phyloP scores from a whole-genome alignment of 2,113 vertebrate species.

The Nettapus auritus region DNA sequence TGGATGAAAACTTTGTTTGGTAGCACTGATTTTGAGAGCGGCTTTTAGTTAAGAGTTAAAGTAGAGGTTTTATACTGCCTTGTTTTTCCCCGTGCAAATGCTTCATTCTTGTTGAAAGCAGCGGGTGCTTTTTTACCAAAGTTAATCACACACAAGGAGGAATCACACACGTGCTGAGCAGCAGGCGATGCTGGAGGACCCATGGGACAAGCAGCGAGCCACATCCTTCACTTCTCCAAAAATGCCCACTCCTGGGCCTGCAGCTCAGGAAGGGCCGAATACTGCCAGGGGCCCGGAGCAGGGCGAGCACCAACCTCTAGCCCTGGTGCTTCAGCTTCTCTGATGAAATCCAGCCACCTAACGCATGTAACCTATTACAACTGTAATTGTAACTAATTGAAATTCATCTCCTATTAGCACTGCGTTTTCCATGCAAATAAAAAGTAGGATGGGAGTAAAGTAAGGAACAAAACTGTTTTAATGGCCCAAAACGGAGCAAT shows the following conservation, averaged over 20 bases:
- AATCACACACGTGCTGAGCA: accelerated
- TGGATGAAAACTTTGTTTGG: not conserved
- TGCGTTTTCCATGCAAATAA: constrained; percentile 60
- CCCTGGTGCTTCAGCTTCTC: not conserved
- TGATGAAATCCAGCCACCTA: constrained; percentile 24
- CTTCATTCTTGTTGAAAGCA: not conserved
- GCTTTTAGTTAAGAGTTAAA: not conserved
- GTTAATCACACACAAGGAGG: not conserved
- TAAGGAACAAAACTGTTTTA: constrained; percentile 62
- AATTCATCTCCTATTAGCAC: constrained; percentile 66
- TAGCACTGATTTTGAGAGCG: not conserved
- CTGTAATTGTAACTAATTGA: constrained; percentile 72
- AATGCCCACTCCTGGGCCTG: not conserved
- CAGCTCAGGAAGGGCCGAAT: not conserved
- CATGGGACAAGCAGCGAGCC: not conserved
- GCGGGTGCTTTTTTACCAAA: not conserved
- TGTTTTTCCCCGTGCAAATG: not conserved
- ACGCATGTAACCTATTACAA: constrained; percentile 27
- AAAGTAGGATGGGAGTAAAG: constrained; percentile 58
- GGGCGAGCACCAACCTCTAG: accelerated
- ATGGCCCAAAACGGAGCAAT: constrained; percentile 71
- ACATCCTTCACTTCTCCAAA: accelerated
- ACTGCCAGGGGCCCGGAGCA: not conserved
- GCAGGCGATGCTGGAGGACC: not conserved
- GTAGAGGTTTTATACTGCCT: not conserved